These are phyloP conservation scores for Platycnemis pennipes DNA, from an alignment of 2,888 invertebrate species.

Conservation along the genomic window DNA sequence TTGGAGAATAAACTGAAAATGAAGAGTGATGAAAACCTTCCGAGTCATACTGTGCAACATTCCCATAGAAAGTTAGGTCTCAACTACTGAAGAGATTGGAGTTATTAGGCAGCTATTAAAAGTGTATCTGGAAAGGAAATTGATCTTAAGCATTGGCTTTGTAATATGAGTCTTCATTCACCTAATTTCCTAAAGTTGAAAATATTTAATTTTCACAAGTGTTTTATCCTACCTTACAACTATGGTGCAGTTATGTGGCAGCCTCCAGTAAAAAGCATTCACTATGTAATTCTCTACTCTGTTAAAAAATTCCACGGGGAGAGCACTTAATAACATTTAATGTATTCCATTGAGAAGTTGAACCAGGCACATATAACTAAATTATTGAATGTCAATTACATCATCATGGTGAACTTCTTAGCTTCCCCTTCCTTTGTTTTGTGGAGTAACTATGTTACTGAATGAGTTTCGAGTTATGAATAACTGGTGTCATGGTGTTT, in stretches of 20 bases:
- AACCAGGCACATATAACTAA: neutral
- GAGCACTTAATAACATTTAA: neutral
- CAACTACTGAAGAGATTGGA: neutral
- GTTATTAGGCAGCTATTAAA: neutral
- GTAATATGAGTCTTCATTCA: neutral
- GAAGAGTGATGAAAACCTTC: neutral
- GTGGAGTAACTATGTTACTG: neutral
- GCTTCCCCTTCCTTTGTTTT: neutral
- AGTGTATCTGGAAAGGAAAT: neutral
- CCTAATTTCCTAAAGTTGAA: neutral
- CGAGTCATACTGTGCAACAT: neutral
- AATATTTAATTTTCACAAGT: neutral
- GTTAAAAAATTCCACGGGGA: neutral
- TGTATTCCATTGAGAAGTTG: neutral
- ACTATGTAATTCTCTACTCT: neutral
- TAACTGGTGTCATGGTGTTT: neutral
- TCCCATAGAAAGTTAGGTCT: neutral
- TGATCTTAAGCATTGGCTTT: neutral
- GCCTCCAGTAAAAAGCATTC: neutral
- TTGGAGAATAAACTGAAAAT: neutral
- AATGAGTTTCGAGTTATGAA: neutral
- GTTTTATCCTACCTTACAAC: neutral
- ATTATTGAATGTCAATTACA: neutral
- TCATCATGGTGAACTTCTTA: neutral
- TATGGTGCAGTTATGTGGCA: neutral